phyloP scores from a whole-genome alignment of 2,113 vertebrate genomes.

The Bufo gargarizans region DNA sequence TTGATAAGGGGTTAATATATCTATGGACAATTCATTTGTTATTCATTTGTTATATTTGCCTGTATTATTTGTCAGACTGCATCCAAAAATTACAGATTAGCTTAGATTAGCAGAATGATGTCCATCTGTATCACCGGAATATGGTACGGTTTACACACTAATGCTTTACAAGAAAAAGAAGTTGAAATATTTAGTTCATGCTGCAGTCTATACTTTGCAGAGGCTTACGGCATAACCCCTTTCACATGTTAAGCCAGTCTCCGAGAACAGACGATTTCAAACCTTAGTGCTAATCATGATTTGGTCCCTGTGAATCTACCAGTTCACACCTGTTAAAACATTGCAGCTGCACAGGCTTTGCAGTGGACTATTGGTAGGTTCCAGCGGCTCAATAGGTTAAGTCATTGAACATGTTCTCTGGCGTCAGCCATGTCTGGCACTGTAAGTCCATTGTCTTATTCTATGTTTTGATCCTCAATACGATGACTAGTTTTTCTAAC shows the following conservation, averaged over 20 bases:
- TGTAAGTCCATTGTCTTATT: slow-evolving; percentile 50
- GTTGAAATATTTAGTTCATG: neutral
- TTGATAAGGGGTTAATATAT: neutral
- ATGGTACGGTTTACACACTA: neutral
- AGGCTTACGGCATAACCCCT: neutral
- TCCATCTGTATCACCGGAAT: neutral
- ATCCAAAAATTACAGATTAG: neutral
- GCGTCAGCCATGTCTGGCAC: slow-evolving; percentile 46
- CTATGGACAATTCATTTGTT: neutral
- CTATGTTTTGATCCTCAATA: slow-evolving; percentile 41
- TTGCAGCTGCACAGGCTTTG: slow-evolving; percentile 44
- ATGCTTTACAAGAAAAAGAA: neutral
- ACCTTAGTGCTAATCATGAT: slow-evolving; percentile 28
- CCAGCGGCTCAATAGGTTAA: slow-evolving; percentile 54
- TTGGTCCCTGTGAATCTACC: slow-evolving; percentile 33
- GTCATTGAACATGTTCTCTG: slow-evolving; percentile 42
- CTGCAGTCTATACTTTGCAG: neutral
- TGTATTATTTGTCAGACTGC: neutral
- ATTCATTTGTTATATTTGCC: neutral
- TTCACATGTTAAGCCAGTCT: slow-evolving; percentile 15
- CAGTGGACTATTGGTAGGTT: slow-evolving; percentile 50
- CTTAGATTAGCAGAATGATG: neutral
- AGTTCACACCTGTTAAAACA: slow-evolving; percentile 55
- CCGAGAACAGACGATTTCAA: slow-evolving; percentile 16
- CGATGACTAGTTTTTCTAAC: slow-evolving; percentile 23